phyloP scores from a whole-genome alignment of 2,113 vertebrate species.

The Marmota flaviventris region DNA sequence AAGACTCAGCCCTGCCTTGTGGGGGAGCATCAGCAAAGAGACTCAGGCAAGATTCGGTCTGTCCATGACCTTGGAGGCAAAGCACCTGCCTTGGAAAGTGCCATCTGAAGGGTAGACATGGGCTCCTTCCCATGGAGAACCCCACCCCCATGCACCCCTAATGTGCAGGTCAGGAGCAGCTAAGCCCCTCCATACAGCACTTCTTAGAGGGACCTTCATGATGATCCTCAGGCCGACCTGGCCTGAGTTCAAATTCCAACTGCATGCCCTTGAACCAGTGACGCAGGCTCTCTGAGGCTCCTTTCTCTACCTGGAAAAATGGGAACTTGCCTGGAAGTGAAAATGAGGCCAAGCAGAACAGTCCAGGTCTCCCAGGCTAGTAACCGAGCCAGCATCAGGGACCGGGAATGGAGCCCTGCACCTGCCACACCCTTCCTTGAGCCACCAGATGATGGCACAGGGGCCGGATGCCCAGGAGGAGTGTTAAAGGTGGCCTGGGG shows the following conservation, averaged over 20 bases:
- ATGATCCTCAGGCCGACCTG: not conserved
- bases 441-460: not conserved
- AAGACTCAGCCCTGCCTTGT: not conserved
- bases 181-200: not conserved
- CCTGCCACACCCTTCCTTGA: not conserved
- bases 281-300: not conserved
- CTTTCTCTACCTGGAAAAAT: not conserved
- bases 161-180: not conserved
- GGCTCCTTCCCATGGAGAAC: not conserved
- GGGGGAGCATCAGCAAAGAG: not conserved
- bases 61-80: not conserved
- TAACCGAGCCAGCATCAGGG: not conserved
- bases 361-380: not conserved
- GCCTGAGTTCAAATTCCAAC: not conserved
- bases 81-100: not conserved
- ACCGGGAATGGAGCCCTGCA: not conserved
- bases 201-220: not conserved
- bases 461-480: not conserved
- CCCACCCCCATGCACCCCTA: fast-evolving
- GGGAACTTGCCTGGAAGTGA: not conserved
- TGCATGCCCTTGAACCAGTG: not conserved
- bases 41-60: not conserved
- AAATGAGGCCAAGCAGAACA: not conserved
- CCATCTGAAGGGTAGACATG: not conserved
- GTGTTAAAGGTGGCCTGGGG: not conserved